These are phyloP conservation scores for Dynastes maya DNA, from an alignment of 2,888 invertebrate species.

Conservation along the genomic window DNA sequence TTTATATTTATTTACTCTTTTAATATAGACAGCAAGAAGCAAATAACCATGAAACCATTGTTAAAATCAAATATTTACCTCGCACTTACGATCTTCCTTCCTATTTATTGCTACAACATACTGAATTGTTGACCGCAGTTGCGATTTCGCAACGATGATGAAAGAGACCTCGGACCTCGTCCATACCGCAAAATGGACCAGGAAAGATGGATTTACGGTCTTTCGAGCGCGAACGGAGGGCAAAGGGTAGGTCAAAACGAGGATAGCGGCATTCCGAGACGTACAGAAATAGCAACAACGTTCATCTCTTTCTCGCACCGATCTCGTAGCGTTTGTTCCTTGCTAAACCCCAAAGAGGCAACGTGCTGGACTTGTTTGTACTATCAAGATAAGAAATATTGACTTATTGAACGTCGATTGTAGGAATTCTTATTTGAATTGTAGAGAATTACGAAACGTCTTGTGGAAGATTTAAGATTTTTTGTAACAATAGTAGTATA, in stretches of 20 bases:
- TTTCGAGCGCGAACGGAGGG: constrained; percentile 3
- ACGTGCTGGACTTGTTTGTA: neutral
- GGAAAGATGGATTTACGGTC: constrained; percentile 20
- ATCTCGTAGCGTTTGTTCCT: neutral
- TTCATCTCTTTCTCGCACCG: neutral
- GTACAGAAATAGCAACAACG: constrained; percentile 18
- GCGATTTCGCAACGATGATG: constrained; percentile 10
- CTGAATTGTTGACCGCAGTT: neutral
- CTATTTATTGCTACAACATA: neutral
- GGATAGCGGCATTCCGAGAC: constrained; percentile 27
- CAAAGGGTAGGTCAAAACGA: constrained; percentile 27
- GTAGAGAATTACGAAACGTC: no score
- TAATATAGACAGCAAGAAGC: no score
- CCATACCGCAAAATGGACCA: neutral
- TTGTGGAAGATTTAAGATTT: no score
- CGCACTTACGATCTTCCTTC: neutral
- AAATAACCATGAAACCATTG: no score
- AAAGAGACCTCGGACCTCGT: constrained; percentile 2
- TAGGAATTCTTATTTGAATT: no score
- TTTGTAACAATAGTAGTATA: no score
- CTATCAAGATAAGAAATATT: neutral
- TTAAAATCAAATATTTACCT: neutral
- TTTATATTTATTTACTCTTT: no score
- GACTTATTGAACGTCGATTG: neutral
- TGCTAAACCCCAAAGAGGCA: neutral